These are phyloP conservation scores for Neofelis nebulosa DNA, from an alignment of 2,113 vertebrate genomes.

Conservation along the genomic window DNA sequence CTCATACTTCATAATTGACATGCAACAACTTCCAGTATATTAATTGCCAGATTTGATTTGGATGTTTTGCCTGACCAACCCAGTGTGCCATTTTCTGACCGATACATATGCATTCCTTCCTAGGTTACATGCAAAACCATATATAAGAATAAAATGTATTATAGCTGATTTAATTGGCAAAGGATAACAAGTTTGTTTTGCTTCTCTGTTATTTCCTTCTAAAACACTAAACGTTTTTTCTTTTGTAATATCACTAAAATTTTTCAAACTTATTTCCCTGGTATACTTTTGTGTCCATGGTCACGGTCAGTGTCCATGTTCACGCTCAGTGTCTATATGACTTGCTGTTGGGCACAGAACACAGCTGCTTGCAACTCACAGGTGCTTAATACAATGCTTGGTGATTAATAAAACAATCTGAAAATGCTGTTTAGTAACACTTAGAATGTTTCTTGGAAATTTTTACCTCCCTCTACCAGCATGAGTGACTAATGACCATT, in stretches of 20 bases:
- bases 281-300: background rate
- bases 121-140: background rate
- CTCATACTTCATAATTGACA: background rate
- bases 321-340: background rate
- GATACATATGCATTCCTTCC: background rate
- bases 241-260: background rate
- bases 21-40: background rate
- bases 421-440: background rate
- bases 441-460: background rate
- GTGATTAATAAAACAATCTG: background rate
- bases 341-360: background rate
- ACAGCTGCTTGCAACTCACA: background rate
- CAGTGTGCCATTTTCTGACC: background rate
- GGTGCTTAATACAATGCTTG: background rate
- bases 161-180: background rate
- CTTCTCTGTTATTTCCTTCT: background rate
- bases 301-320: background rate
- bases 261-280: background rate
- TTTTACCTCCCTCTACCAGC: background rate
- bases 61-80: background rate
- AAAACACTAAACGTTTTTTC: background rate
- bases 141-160: background rate
- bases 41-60: background rate
- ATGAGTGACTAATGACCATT: background rate
- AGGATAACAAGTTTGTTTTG: background rate